Base-by-base conservation (phyloP, 2,888 invertebrate species). In the Ophioninae sp. region DNA sequence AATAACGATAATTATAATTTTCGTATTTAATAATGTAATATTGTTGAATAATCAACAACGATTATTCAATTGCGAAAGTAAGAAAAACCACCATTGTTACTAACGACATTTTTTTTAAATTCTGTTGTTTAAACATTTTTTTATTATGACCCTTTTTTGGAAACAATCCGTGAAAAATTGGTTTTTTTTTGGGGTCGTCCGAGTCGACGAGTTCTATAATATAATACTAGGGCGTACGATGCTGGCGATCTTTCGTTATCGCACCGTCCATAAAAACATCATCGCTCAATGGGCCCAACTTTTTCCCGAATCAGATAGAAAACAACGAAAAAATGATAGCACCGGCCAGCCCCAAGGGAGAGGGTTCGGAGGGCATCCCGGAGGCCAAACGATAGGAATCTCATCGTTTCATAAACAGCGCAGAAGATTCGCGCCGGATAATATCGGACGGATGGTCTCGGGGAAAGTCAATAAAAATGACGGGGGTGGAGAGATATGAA, bases 371-470 rank as follows among this genome's bases (percentile, higher is more conserved):
- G 85, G 79, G 75, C 78, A 81, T 81, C 83, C 82, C 17, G 82
- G 64, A 75, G 81, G 80, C 67, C 83, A 41, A 23, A 64, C 80
- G 89, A 89, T 89, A 84, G 61, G 64, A 84, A 89, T 89, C 89
- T 80, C 61, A 81, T 77, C 88, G 85, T 84, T 86, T 87, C 88
- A 89, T 89, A 88, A 88, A 89, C 88, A 87, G 85, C 83, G 86
- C 84, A 85, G 79, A 75, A 79, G 64, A 62, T 82, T 74, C 76
- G 70, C 79, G 62, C 57, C 64, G 62, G 72, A 83, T 82, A 82
- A 70, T 67, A 61, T 65, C 57, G 75, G 86, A 86, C 85, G 82
- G 82, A 83, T 81, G 80, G 21, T 39, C 39, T 57, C 62, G 50
- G 50, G 64, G 74, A 41, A n/a, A 21, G 30, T 59, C 61, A 82